Conservation (phyloP, 2,888 invertebrate genomes). For the Erebia epiphron region DNA sequence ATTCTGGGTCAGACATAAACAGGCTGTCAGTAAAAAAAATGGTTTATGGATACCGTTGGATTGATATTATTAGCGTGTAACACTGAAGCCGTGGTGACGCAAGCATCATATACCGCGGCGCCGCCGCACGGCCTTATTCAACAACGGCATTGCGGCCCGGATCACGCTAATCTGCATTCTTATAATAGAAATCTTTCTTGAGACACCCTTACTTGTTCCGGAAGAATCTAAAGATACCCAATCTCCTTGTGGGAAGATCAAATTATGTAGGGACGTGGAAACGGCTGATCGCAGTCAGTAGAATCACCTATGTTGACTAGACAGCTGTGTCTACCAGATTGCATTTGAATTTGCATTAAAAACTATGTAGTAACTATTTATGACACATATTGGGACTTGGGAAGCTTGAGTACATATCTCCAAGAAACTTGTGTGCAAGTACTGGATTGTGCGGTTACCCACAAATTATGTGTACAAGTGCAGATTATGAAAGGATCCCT, state of each 20-base stretch:
- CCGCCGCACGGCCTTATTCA: slow-evolving; percentile 49
- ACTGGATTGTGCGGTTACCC: neutral
- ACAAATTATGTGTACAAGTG: too few species aligned
- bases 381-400: neutral
- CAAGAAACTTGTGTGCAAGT: neutral
- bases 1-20: neutral
- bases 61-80: slow-evolving; percentile 19
- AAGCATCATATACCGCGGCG: slow-evolving; percentile 47
- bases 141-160: slow-evolving; percentile 67
- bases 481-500: too few species aligned
- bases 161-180: slow-evolving; percentile 68
- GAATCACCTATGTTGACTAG: neutral
- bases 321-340: neutral
- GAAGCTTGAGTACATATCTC: neutral
- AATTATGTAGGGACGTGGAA: neutral
- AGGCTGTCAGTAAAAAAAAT: slow-evolving; percentile 14
- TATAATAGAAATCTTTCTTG: slow-evolving; percentile 35
- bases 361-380: neutral
- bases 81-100: slow-evolving; percentile 44
- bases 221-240: slow-evolving; percentile 6
- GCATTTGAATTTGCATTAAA: neutral
- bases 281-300: neutral
- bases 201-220: neutral
- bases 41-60: slow-evolving; percentile 1
- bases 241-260: neutral